Base-by-base conservation (phyloP, 1,140 invertebrate genomes). In the Mycetomoellerius zeteki region DNA sequence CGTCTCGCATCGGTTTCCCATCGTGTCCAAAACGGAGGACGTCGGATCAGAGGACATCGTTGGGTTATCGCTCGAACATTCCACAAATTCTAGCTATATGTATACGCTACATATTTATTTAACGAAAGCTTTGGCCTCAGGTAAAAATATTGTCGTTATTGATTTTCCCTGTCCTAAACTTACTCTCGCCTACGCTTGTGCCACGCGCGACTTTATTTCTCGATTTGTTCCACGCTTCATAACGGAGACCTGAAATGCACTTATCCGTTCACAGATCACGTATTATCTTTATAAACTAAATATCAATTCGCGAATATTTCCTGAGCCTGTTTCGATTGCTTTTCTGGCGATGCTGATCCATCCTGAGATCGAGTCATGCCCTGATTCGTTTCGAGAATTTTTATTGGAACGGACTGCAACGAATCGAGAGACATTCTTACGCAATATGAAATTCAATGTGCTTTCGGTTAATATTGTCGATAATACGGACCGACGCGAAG, bases 131-230 rank as follows among this genome's bases (percentile, higher is more conserved):
- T 14, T 56, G 30, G 50, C 16, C 5, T 71, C 37, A 33, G 16
- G 1, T 54, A 71, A 30, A 50, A 69, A 81, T n/a, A 81, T 54
- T 30, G 14, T 64, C 30, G 6, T 56, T 81, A 81, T 81, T 69
- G 62, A 81, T 81, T 69, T 56, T 43, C 7, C 19, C 16, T 56
- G 8, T 54, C 33, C 64, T 69, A 69, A 81, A 80, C n/a, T 80
- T 81, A 71, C n/a, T 69, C 50, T 71, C 21, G 30, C n/a, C 21
- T 16, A 37, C 21, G 24, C 7, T 65, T 65, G 10, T 1, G 3
- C 10, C 60, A 33, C 19, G 27, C 19, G 27, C n/a, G 30, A 16
- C 19, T 80, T 30, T 12, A 16, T 78, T 65, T 65, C 16, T 65
- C 19, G 0, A 78, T 65, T 47, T 16, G 1, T 50, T 78, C 30